Evolutionary conservation across 1,140 invertebrate species (phyloP).

Genomic region (Drosophila gunungcola): DNA sequence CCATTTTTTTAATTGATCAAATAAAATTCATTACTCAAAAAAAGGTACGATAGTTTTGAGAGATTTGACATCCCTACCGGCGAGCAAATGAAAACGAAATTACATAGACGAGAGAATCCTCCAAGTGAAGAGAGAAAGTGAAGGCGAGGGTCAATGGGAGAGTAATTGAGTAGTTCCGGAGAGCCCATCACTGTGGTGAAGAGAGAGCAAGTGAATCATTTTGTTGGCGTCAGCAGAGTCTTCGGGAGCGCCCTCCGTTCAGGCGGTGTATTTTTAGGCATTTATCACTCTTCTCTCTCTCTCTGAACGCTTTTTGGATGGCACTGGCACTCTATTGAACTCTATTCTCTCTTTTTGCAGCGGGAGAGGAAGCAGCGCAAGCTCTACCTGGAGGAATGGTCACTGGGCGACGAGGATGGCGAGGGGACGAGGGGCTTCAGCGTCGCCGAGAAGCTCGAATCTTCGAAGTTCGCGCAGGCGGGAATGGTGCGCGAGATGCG

Average conservation of each 20-base stretch:
- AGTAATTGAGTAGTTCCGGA: slow-evolving; percentile 1
- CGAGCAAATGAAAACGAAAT: slow-evolving; percentile 72
- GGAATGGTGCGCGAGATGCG: slow-evolving; percentile 95
- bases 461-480: slow-evolving; percentile 90
- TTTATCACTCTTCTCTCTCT: slow-evolving; percentile 19
- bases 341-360: slow-evolving; percentile 85
- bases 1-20: too few species aligned
- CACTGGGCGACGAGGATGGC: slow-evolving; percentile 95
- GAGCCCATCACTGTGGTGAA: slow-evolving; percentile 35
- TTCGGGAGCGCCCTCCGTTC: slow-evolving; percentile 47
- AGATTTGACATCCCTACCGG: slow-evolving; percentile 5
- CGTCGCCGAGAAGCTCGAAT: slow-evolving; percentile 96
- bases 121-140: slow-evolving; percentile 23
- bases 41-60: background rate
- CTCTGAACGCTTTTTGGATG: slow-evolving; percentile 20
- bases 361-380: slow-evolving; percentile 95
- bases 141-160: slow-evolving; percentile 7
- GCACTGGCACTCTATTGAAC: background rate
- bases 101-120: slow-evolving; percentile 20
- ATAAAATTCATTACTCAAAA: background rate
- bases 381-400: slow-evolving; percentile 96
- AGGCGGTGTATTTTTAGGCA: slow-evolving; percentile 66
- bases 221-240: slow-evolving; percentile 56
- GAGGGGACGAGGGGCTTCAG: slow-evolving; percentile 95
- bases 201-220: slow-evolving; percentile 59